Conservation (phyloP, 2,888 invertebrate species). For the Ischnura elegans region DNA sequence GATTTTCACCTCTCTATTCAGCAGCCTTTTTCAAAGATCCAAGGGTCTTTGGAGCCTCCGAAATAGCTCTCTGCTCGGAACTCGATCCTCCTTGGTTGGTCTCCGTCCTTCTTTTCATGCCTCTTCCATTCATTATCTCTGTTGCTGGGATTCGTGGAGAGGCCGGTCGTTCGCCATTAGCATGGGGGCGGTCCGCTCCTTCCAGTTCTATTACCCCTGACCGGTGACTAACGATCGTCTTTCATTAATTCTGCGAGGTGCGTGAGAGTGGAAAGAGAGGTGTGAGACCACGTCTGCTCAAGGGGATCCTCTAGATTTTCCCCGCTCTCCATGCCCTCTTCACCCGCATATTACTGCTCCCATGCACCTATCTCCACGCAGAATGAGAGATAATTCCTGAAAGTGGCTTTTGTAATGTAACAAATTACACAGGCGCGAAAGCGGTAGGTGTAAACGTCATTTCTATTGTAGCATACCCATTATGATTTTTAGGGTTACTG, state of each 20-base stretch:
- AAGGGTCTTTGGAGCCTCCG: neutral
- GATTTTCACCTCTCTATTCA: too few species aligned
- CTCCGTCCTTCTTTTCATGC: neutral
- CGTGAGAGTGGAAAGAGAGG: neutral
- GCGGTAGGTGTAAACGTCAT: too few species aligned
- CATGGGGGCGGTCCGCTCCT: neutral
- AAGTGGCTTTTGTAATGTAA: too few species aligned
- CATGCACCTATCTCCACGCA: neutral
- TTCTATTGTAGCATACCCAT: too few species aligned
- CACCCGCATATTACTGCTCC: neutral
- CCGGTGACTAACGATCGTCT: neutral
- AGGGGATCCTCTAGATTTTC: too few species aligned
- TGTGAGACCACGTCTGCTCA: too few species aligned
- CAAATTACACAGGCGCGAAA: too few species aligned
- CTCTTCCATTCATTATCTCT: neutral
- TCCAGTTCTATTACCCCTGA: neutral
- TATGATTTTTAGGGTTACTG: too few species aligned
- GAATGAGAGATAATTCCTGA: too few species aligned
- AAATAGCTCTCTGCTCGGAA: neutral
- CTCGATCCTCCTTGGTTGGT: neutral
- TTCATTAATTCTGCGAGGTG: constrained; percentile 7
- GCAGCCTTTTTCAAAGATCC: too few species aligned
- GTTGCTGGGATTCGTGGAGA: neutral
- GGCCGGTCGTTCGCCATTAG: neutral
- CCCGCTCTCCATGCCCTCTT: neutral